A percentile compares a stretch with the other conserved stretches of the same genome.
phyloP scores from a whole-genome alignment of 2,113 vertebrate species.

The Malurus elegans region DNA sequence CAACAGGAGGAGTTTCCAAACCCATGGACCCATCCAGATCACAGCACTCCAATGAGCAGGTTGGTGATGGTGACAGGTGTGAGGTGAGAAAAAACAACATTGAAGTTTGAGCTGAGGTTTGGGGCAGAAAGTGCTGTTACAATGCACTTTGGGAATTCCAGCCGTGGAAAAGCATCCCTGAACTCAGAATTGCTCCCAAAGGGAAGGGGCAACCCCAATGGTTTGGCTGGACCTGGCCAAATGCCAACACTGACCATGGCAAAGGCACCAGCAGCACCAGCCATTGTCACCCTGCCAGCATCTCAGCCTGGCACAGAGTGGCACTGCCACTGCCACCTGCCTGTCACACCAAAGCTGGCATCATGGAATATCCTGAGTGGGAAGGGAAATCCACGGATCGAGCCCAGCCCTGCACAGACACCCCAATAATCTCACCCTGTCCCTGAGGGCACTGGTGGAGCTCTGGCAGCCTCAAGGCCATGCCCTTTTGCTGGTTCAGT shows the following conservation, averaged over 20 bases:
- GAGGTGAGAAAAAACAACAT: not conserved
- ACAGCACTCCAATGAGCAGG: not conserved
- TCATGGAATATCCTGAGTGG: not conserved
- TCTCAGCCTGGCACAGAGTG: not conserved
- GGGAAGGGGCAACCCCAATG: rapidly evolving
- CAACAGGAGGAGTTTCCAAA: not conserved
- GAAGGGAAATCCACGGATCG: not conserved
- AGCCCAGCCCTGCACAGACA: not conserved
- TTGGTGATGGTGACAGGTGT: rapidly evolving
- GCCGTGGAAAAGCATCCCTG: not conserved
- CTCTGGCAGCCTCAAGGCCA: rapidly evolving
- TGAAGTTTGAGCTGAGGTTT: not conserved
- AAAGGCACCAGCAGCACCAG: rapidly evolving
- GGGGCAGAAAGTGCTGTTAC: not conserved
- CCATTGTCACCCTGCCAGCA: rapidly evolving
- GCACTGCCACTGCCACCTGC: not conserved
- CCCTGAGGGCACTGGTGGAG: rapidly evolving
- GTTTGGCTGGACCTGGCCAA: rapidly evolving
- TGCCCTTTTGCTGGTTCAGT: rapidly evolving
- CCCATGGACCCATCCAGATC: not conserved
- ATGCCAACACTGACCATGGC: rapidly evolving
- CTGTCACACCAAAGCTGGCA: not conserved
- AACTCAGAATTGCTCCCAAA: not conserved
- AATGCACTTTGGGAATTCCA: not conserved
- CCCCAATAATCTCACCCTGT: not conserved